phyloP scores from a whole-genome alignment of 1,140 invertebrate genomes.

The Achroia grisella region DNA sequence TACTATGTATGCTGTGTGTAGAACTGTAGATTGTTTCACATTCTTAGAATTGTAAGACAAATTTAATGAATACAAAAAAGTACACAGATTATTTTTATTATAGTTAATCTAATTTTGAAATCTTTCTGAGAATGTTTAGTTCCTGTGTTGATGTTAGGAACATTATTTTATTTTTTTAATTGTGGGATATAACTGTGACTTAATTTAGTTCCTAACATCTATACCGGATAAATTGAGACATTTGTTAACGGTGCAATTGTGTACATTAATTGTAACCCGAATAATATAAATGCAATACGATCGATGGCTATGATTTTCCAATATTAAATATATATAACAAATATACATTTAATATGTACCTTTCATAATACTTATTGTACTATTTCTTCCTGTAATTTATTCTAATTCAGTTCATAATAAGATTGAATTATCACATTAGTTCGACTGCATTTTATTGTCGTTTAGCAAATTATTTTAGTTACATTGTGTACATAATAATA shows the following conservation, averaged over 20 bases:
- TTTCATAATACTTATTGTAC: constrained; percentile 4
- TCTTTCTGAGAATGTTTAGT: not conserved
- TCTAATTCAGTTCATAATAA: constrained; percentile 29
- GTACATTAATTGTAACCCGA: constrained; percentile 10
- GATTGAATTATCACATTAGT: constrained; percentile 49
- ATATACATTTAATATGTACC: not conserved
- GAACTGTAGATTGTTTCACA: constrained; percentile 59
- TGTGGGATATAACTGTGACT: too few species aligned
- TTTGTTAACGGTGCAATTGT: constrained; percentile 26
- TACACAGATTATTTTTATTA: constrained; percentile 28
- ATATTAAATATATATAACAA: too few species aligned
- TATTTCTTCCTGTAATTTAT: constrained; percentile 12
- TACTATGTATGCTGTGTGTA: constrained; percentile 67
- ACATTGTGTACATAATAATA: constrained; percentile 53
- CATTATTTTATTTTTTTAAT: not conserved
- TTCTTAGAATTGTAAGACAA: constrained; percentile 45
- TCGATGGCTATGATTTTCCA: constrained; percentile 22
- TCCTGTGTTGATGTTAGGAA: not conserved
- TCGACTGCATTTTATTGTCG: constrained; percentile 18
- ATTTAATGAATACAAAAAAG: constrained; percentile 27
- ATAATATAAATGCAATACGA: constrained; percentile 1
- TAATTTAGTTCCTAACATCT: too few species aligned
- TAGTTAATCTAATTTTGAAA: constrained; percentile 9
- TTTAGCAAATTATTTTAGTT: constrained; percentile 39
- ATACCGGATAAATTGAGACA: not conserved